These are phyloP conservation scores for Drosophila carrolli DNA, from an alignment of 1,140 invertebrate genomes.

Conservation along the genomic window DNA sequence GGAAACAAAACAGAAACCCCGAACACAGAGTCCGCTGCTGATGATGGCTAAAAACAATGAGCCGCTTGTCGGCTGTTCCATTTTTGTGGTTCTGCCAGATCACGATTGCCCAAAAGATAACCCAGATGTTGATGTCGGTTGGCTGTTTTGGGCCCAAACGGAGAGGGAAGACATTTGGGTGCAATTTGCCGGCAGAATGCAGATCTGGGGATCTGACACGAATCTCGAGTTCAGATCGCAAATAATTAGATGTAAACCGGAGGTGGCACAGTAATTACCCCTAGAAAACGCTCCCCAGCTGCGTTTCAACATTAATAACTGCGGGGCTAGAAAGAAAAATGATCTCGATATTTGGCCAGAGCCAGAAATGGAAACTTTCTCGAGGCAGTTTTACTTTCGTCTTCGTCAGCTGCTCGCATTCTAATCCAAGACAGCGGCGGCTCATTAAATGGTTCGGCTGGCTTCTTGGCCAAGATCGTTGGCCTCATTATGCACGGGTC, in stretches of 20 bases:
- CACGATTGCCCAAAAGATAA: constrained; percentile 69
- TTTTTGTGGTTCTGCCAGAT: constrained; percentile 58
- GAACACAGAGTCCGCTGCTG: constrained; percentile 32
- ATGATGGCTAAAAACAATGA: constrained; percentile 50
- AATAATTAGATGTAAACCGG: constrained; percentile 55
- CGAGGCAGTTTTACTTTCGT: constrained; percentile 63
- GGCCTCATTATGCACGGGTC: constrained; percentile 68
- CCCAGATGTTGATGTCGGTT: constrained; percentile 33
- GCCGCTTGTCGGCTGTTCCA: constrained; percentile 29
- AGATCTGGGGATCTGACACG: constrained; percentile 50
- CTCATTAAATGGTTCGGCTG: constrained; percentile 73
- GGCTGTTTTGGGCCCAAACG: constrained; percentile 12
- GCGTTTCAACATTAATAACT: constrained; percentile 42
- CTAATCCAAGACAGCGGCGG: constrained; percentile 39
- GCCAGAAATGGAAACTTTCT: constrained; percentile 68
- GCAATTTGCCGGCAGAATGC: constrained; percentile 48
- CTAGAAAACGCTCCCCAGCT: constrained; percentile 43
- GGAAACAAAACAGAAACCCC: constrained; percentile 26
- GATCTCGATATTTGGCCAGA: constrained; percentile 56
- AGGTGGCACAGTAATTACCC: constrained; percentile 25
- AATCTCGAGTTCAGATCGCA: constrained; percentile 55
- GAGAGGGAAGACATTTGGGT: constrained; percentile 24
- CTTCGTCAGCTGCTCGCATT: constrained; percentile 50
- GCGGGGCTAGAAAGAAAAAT: constrained; percentile 24
- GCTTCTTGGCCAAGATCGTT: constrained; percentile 66